Conservation (phyloP, 2,797 vertebrate genomes). For the Sternotherus odoratus region DNA sequence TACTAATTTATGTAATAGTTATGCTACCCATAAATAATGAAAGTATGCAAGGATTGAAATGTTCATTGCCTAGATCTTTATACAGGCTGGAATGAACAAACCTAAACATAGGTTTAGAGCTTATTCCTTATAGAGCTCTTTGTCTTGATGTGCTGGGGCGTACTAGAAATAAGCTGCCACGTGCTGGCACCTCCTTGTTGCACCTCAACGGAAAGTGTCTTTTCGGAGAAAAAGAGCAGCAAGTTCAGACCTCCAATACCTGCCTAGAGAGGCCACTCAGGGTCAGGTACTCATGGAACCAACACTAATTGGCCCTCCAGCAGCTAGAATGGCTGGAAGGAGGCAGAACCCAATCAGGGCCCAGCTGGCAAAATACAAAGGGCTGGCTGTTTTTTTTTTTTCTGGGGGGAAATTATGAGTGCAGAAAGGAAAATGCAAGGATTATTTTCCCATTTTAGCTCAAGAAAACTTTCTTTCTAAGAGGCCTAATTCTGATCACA, state of each 20-base stretch:
- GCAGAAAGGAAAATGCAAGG: background rate
- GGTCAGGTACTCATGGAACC: background rate
- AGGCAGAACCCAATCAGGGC: background rate
- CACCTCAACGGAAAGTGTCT: background rate
- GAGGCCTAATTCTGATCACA: background rate
- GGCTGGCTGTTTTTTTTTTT: background rate
- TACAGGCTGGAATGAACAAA: background rate
- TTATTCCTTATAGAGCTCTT: background rate
- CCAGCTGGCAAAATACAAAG: background rate
- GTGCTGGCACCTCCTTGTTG: background rate
- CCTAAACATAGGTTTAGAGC: background rate
- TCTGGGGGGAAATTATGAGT: background rate
- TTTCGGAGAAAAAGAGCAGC: background rate
- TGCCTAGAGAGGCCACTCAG: background rate
- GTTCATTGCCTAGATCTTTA: background rate
- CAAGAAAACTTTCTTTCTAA: background rate
- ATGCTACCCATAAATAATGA: background rate
- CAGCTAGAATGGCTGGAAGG: background rate
- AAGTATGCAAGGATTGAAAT: background rate
- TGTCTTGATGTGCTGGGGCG: background rate
- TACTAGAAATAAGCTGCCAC: background rate
- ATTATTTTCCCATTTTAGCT: background rate
- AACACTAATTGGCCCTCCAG: background rate
- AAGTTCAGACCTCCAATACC: background rate
- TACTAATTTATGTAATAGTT: background rate